phyloP scores from a whole-genome alignment of 92 coral and sea anemone genomes.

The Bergia puertoricense region DNA sequence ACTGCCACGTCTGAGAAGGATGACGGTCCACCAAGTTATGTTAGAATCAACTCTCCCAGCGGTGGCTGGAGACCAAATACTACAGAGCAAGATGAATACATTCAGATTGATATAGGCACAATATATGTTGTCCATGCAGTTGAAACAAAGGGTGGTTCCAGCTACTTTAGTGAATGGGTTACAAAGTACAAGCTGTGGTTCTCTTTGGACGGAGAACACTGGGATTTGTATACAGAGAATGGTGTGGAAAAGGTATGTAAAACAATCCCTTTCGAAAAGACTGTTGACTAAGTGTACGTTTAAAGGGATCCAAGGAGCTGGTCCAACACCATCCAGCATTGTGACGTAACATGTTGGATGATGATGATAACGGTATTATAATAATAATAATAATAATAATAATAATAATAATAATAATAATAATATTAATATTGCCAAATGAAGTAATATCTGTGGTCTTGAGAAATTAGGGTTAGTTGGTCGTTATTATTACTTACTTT shows the following conservation, averaged over 20 bases:
- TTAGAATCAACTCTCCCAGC: neutral
- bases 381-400: too few species aligned
- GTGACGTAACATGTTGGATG: neutral
- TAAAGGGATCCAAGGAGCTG: too few species aligned
- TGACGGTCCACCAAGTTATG: neutral
- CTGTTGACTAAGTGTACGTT: neutral
- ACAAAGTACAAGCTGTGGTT: neutral
- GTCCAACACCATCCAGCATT: too few species aligned
- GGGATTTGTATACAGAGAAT: constrained; percentile 4
- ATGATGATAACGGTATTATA: too few species aligned
- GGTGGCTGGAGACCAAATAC: neutral
- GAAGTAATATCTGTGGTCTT: too few species aligned
- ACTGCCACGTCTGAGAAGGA: neutral
- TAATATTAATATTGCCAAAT: too few species aligned
- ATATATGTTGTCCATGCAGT: neutral
- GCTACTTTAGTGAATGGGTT: neutral
- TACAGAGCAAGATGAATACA: neutral
- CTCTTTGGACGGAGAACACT: neutral
- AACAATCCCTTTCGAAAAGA: neutral
- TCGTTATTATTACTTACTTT: too few species aligned
- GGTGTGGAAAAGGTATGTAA: neutral
- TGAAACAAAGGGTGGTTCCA: neutral
- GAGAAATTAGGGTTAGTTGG: too few species aligned
- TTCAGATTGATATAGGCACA: constrained; percentile 4
- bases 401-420: too few species aligned